Percentiles rank a stretch among this genome's conserved stretches.
phyloP scores from a whole-genome alignment of 2,797 vertebrate genomes.

The Falco concolor region DNA sequence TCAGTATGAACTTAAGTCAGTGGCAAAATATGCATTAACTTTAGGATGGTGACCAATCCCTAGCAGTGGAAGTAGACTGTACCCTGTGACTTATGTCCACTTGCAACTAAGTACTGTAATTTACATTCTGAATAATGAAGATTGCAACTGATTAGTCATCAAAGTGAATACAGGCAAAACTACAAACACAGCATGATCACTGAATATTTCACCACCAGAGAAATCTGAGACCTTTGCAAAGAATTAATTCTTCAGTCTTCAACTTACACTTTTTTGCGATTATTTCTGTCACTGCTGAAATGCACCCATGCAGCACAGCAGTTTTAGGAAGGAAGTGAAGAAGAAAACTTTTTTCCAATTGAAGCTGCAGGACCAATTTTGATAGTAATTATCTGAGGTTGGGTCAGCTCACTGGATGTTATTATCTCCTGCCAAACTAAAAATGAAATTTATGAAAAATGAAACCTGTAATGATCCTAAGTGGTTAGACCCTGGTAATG shows the following conservation, averaged over 20 bases:
- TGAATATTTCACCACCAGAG: neutral
- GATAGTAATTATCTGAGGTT: slow-evolving; percentile 44
- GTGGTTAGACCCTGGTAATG: neutral
- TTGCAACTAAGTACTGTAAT: neutral
- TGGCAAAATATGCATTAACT: neutral
- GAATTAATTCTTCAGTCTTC: neutral
- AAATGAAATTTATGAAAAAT: slow-evolving; percentile 50
- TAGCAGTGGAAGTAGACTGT: neutral
- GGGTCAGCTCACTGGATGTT: slow-evolving; percentile 44
- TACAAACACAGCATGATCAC: neutral
- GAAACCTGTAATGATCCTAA: slow-evolving; percentile 7
- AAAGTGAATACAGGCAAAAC: neutral
- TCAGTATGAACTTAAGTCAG: neutral
- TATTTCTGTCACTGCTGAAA: neutral
- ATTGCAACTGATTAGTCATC: neutral
- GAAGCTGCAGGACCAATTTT: slow-evolving; percentile 38
- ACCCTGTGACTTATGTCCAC: neutral
- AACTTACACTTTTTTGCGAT: neutral
- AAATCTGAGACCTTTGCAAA: neutral
- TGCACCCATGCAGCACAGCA: neutral
- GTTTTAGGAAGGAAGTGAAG: neutral
- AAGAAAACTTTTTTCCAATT: neutral
- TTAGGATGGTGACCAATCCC: neutral
- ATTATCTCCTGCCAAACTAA: slow-evolving; percentile 46
- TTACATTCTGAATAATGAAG: neutral